phyloP scores from a whole-genome alignment of 2,888 invertebrate species.

The Netelia melanura region DNA sequence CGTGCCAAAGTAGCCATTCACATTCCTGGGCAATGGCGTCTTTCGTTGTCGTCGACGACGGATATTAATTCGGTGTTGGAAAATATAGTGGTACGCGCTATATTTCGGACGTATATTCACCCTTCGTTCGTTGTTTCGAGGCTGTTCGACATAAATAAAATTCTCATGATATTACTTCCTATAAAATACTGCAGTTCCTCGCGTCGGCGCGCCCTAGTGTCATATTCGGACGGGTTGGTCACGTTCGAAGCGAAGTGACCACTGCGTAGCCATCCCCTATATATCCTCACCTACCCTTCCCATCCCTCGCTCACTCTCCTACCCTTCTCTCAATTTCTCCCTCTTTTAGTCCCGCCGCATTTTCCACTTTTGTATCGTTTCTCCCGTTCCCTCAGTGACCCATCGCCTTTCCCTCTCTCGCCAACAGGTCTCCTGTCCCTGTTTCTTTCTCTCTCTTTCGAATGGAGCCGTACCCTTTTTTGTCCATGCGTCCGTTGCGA shows the following conservation, averaged over 20 bases:
- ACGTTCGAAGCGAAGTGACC: slow-evolving; percentile 75
- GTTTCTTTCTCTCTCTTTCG: slow-evolving; percentile 45
- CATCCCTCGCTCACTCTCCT: slow-evolving; percentile 12
- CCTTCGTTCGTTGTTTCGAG: slow-evolving; percentile 1
- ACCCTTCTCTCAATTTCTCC: slow-evolving; percentile 21
- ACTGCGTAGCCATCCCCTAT: slow-evolving; percentile 56
- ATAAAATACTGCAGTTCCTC: slow-evolving; percentile 30
- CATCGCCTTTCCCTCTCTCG: slow-evolving; percentile 12
- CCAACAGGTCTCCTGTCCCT: slow-evolving; percentile 38
- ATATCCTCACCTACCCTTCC: slow-evolving; percentile 19
- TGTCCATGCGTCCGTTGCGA: slow-evolving; percentile 65
- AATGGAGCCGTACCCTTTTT: slow-evolving; percentile 42
- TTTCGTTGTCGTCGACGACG: too few relatives aligned
- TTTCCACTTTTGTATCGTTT: slow-evolving; percentile 70
- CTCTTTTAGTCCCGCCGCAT: slow-evolving; percentile 55
- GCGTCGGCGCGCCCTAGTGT: slow-evolving; percentile 35
- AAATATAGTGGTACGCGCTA: background rate
- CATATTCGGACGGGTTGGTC: slow-evolving; percentile 73
- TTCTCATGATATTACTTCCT: slow-evolving; percentile 36
- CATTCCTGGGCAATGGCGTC: too few relatives aligned
- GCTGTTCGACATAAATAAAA: slow-evolving; percentile 60
- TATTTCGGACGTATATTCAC: slow-evolving; percentile 2
- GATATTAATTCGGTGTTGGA: background rate
- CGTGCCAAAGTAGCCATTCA: too few relatives aligned
- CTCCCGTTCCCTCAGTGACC: slow-evolving; percentile 55